Evolutionary conservation across 2,888 invertebrate species (phyloP), one percentile per base, ranked within the genome.

Genomic region (Octonoba sinensis): DNA sequence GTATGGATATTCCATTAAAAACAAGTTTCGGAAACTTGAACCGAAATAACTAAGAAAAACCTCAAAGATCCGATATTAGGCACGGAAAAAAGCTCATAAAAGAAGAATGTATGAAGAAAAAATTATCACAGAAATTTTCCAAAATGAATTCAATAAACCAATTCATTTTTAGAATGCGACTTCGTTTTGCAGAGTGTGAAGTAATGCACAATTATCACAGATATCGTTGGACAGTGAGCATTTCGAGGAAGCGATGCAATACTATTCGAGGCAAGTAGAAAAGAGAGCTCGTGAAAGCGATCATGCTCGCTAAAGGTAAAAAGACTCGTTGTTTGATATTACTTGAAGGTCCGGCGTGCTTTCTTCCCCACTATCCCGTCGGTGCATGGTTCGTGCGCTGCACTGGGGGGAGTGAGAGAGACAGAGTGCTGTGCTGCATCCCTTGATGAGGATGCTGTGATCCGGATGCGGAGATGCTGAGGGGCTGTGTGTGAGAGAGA

Each of bases 61-160:
- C 36, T 36, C 36, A 36, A 36, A 36, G 56, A 46, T 72, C 70
- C 65, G 51, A 27, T 65, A 51, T 44, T 72, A 79, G 78, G 78
- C 78, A 79, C 78, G 56, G 72, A 79, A 79, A 72, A 79, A 79
- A 79, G 78, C 78, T 79, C 78, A 60, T 72, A 79, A 79, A 79
- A 79, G 20, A 79, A 79, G 47, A 51, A 59, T 49, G 47, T 79
- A 22, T 20, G 60, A 79, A 66, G 56, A 44, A 27, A 51, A 79
- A 79, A 79, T 71, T 79, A 79, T 79, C 78, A 79, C 78, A 79
- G 78, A 71, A 79, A 72, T 72, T 57, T 47, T 54, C 66, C 66
- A 72, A 72, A 72, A 60, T 51, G 36, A 71, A 49, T 46, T 78
- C 57, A 62, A 62, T 46, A 62, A 62, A 62, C 36, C 44, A 36